Evolutionary conservation across 30 jellyfish, hydroid and myxozoan genomes (phyloP), one percentile per base, ranked within the genome.

Genomic region (Rhopilema esculentum): DNA sequence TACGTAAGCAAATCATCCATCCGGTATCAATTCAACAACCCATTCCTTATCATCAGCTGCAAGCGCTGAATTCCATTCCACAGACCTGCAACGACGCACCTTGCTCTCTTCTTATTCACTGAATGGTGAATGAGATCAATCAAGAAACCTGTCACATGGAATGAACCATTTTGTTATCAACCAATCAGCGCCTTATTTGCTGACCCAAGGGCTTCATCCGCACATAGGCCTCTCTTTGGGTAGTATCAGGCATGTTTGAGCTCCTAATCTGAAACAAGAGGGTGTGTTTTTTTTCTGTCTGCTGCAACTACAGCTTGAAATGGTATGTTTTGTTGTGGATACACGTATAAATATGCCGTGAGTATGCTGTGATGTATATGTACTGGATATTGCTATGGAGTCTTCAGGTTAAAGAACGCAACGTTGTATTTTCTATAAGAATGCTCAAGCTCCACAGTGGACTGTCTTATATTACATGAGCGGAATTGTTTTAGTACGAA

Each of bases 1-100:
- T 61, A 79, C 66, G 28, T 63, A 40, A 4, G 73, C 27, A 77
- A 30, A 67, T 23, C 77, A 33, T 4, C 49, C 80, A 70, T 0
- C 40, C 29, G 4, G 49, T 26, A 27, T 70, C 24, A 26, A 51
- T 28, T 24, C 23, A 18, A 19, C 20, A 48, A 33, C 24, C 61
- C 66, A 77, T 77, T 77, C 87, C 52, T 21, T 0, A 30, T 8
- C 20, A 24, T 62, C 67, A 20, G 62, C 62, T 69, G 25, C 65
- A 30, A 40, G 50, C 75, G 40, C 48, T 49, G n/a, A 22, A 0
- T 83, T 19, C 75, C 71, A 23, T 69, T 29, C 12, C 63, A 57
- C 12, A 69, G 33, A 84, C 93, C 93, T 15, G 93, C 71, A 57
- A 40, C 30, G 93, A 84, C 93, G 92, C 92, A 77, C 25, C 17